These are phyloP conservation scores for Casuarius casuarius DNA, from an alignment of 2,113 vertebrate genomes.

Conservation along the genomic window DNA sequence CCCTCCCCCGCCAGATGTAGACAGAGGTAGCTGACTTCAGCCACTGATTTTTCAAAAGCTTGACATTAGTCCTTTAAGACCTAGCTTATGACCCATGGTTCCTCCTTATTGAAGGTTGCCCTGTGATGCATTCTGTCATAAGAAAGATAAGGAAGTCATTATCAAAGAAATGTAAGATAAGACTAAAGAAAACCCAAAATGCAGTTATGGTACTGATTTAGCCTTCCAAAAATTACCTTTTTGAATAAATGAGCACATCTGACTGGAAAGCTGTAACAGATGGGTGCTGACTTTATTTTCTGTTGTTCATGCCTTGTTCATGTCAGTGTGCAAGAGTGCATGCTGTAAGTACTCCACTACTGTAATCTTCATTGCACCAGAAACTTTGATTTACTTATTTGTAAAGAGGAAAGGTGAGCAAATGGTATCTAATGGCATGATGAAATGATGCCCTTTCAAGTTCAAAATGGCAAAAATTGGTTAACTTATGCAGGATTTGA, in stretches of 20 bases:
- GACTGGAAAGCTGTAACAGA: constrained; percentile 60
- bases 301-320: constrained; percentile 28
- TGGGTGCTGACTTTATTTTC: constrained; percentile 44
- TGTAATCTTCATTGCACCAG: constrained; percentile 50
- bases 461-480: constrained; percentile 8
- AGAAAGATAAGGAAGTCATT: neutral
- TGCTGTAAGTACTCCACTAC: constrained; percentile 42
- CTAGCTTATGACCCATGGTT: neutral
- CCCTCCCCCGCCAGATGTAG: neutral
- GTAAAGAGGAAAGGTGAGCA: neutral
- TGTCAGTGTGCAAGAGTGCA: constrained; percentile 1
- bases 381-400: constrained; percentile 41
- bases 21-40: neutral
- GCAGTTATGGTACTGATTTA: constrained; percentile 55
- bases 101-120: neutral
- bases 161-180: neutral
- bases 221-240: constrained; percentile 40
- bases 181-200: constrained; percentile 49
- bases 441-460: neutral
- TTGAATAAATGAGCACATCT: neutral
- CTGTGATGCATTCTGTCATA: neutral
- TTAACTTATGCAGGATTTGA: neutral
- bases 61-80: neutral
- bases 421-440: constrained; percentile 1
- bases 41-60: neutral